These are phyloP conservation scores for Clavelina lepadiformis DNA, from an alignment of 23 tunicate species.

Conservation along the genomic window DNA sequence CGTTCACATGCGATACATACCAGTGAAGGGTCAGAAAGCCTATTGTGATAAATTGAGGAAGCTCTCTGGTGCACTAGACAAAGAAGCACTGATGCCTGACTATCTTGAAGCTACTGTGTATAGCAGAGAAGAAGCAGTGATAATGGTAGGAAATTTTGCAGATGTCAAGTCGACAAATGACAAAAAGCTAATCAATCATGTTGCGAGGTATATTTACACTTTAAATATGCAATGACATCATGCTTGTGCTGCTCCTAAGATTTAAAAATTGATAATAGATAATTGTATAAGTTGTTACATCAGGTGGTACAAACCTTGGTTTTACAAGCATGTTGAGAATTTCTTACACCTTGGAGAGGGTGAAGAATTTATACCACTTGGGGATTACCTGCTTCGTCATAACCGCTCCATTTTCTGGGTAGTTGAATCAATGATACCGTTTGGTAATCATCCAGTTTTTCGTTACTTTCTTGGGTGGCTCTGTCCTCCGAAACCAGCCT, in stretches of 20 bases:
- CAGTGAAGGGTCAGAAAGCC: conserved; percentile 63
- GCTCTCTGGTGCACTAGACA: conserved; percentile 64
- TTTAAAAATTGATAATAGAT: background rate
- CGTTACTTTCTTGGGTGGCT: conserved; percentile 68
- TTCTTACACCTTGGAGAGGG: conserved; percentile 18
- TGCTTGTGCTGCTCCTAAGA: no score
- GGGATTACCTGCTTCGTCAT: conserved; percentile 60
- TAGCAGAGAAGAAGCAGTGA: conserved; percentile 52
- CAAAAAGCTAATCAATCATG: conserved; percentile 41
- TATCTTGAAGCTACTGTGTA: conserved; percentile 72
- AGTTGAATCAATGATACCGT: conserved; percentile 71
- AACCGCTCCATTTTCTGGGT: conserved; percentile 88
- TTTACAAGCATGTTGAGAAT: conserved; percentile 71
- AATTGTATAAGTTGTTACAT: background rate
- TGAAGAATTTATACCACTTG: conserved; percentile 71
- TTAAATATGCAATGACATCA: no score
- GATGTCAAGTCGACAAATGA: conserved; percentile 28
- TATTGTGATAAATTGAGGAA: conserved; percentile 67
- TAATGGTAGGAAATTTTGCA: conserved; percentile 79
- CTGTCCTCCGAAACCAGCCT: conserved; percentile 85
- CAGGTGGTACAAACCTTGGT: conserved; percentile 96
- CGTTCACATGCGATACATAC: conserved; percentile 59
- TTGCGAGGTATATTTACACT: conserved; percentile 54
- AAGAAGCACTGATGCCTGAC: conserved; percentile 49
- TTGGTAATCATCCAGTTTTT: conserved; percentile 72